Percentiles rank a stretch among this genome's conserved stretches.
phyloP scores from a whole-genome alignment of 2,113 vertebrate species.

The Pithys albifrons region DNA sequence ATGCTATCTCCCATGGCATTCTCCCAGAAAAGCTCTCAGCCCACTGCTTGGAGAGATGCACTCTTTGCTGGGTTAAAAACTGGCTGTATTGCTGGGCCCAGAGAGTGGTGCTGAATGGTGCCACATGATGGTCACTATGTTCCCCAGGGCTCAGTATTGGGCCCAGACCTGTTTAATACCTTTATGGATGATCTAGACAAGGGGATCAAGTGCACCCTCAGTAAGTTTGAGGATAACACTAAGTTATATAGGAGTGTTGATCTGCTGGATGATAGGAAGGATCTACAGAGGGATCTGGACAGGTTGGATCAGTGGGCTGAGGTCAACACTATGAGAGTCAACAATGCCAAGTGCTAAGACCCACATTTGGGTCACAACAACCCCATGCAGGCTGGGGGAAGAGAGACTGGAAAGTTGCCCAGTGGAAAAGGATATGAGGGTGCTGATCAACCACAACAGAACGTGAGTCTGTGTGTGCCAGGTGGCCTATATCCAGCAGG shows the following conservation, averaged over 20 bases:
- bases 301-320: neutral
- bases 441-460: neutral
- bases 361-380: neutral
- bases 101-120: neutral
- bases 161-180: neutral
- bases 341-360: neutral
- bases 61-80: neutral
- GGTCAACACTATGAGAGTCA: neutral
- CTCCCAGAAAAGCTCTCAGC: neutral
- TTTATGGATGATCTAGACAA: neutral
- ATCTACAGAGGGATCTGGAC: neutral
- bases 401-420: neutral
- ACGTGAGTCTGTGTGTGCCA: neutral
- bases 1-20: neutral
- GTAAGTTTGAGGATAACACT: neutral
- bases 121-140: neutral
- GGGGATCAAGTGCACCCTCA: neutral
- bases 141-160: neutral
- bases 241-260: neutral
- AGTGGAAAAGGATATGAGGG: neutral
- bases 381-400: neutral
- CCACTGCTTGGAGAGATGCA: too few species aligned
- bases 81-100: neutral
- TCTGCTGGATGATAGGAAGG: neutral
- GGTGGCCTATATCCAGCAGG: neutral